Evolutionary conservation across 2,888 invertebrate species (phyloP), one percentile per base, ranked within the genome.

Genomic region (Amiota minor): DNA sequence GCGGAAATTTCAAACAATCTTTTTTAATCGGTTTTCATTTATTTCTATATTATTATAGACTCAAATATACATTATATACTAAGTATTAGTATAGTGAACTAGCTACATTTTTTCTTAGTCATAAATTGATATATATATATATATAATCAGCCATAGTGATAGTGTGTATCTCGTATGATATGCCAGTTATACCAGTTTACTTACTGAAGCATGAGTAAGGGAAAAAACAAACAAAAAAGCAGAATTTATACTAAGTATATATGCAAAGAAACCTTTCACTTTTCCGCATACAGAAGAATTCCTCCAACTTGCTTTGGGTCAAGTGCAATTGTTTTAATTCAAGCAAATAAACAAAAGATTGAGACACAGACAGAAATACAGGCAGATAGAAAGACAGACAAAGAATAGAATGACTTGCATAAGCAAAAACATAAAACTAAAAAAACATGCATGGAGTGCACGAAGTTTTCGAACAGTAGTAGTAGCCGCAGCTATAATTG

Each of bases 321-420:
- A 71, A 74, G 74, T 74, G 71, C 72, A 74, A 70, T 70, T 53
- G 23, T 53, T 68, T 68, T 53, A 68, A 50, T 53, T 23, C 67
- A 50, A n/a, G n/a, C 65, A 65, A 14, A 46, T 47, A 45, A 11
- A 59, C 20, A n/a, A 35, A 2, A 35, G 53, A n/a, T 50, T 9
- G n/a, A 50, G 4, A 59, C 12, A 45, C 62, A 35, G 20, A 62
- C 62, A 20, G 18, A 65, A 49, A 18, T 1, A 65, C 47, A 16
- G 16, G 2, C 47, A 9, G 59, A 18, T 9, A 1, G 56, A 56
- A 1, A 56, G 56, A 56, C 0, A 56, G 56, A 56, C 56, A 14
- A 20, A 59, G 1, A 35, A 35, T 6, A 20, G 59, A 59, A 11
- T 20, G 59, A 59, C 59, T 11, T 9, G 18, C n/a, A 20, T 23